Percentiles rank a stretch among this genome's conserved stretches.
Conservation (phyloP, 2,797 vertebrate genomes). For the Tapera naevia region DNA sequence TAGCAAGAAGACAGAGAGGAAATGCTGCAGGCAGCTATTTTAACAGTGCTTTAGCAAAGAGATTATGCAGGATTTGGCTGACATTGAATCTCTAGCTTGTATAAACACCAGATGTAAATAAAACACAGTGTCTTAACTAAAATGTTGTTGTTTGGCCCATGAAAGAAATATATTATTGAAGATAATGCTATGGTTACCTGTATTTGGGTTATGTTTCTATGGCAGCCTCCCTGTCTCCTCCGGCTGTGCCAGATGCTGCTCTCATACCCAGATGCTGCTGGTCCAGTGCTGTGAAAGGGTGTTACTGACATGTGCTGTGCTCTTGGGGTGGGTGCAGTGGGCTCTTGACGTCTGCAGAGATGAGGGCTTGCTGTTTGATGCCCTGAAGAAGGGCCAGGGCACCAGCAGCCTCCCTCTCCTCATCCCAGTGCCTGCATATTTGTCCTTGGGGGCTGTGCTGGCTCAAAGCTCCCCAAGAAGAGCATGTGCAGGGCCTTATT, state of each 20-base stretch:
- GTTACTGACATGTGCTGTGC: background rate
- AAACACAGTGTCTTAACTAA: background rate
- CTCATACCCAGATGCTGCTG: background rate
- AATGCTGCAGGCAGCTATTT: background rate
- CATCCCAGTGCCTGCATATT: accelerated
- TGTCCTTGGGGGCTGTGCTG: background rate
- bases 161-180: background rate
- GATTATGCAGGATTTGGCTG: slow-evolving; percentile 34
- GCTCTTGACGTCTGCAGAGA: background rate
- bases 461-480: background rate
- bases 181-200: background rate
- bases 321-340: background rate
- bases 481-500: accelerated
- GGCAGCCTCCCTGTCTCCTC: background rate
- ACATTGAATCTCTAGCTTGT: slow-evolving; percentile 16
- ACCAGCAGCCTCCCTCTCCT: background rate
- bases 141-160: background rate
- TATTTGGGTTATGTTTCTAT: background rate
- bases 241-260: background rate
- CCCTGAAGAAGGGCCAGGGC: background rate
- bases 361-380: background rate
- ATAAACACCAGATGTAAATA: slow-evolving; percentile 46
- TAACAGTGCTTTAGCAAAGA: slow-evolving; percentile 4
- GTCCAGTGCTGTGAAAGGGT: background rate
- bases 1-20: background rate